These are phyloP conservation scores for Anseranas semipalmata DNA, from an alignment of 2,113 vertebrate genomes.

Conservation along the genomic window DNA sequence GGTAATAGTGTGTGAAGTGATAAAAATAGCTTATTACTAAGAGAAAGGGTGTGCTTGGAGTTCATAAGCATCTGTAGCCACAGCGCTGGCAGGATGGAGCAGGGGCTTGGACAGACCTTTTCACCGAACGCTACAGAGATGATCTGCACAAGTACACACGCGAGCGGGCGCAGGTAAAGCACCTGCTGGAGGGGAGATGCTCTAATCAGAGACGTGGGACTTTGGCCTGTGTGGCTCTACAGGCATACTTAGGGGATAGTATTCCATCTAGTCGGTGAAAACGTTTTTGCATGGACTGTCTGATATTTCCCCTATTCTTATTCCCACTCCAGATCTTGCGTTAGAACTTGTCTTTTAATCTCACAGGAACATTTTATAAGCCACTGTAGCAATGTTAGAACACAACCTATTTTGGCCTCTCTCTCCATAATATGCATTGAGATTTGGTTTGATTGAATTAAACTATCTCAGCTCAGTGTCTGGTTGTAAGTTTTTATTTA, in stretches of 20 bases:
- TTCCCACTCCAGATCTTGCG: neutral
- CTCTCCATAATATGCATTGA: neutral
- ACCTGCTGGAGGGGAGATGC: neutral
- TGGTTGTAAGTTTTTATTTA: neutral
- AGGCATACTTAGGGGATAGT: neutral
- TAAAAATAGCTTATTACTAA: neutral
- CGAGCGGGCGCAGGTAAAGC: neutral
- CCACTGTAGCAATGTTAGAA: neutral
- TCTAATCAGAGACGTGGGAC: neutral
- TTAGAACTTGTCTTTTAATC: neutral
- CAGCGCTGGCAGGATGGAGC: fast-evolving
- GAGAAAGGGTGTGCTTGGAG: neutral
- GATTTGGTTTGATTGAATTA: neutral
- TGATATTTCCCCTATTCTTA: neutral
- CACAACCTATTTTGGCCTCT: neutral
- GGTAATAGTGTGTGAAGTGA: neutral
- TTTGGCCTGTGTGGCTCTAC: neutral
- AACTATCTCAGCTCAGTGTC: neutral
- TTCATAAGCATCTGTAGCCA: neutral
- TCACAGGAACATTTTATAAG: neutral
- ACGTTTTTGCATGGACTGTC: neutral
- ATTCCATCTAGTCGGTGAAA: neutral
- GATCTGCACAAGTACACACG: fast-evolving
- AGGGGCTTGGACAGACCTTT: neutral
- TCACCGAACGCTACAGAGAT: fast-evolving